Conservation (phyloP, 2,797 vertebrate species). For the Notolabrus celidotus region DNA sequence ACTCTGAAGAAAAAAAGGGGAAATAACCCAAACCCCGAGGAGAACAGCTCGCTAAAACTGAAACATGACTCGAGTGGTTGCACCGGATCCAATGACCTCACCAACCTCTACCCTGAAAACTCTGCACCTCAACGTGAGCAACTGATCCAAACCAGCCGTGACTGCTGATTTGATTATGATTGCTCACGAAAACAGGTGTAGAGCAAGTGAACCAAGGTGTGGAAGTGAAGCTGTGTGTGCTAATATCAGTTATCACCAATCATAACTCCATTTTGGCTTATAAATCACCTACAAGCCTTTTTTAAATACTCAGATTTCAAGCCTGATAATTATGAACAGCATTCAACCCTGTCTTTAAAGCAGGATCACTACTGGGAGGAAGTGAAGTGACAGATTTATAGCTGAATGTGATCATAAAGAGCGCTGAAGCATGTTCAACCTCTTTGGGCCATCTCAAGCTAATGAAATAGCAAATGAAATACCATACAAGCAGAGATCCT, state of each 20-base stretch:
- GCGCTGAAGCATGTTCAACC: slow-evolving; percentile 51
- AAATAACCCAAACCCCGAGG: slow-evolving; percentile 13
- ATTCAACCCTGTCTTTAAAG: slow-evolving; percentile 60
- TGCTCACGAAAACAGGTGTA: slow-evolving; percentile 54
- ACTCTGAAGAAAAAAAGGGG: slow-evolving; percentile 1
- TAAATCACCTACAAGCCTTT: slow-evolving; percentile 46
- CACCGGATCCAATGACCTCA: slow-evolving; percentile 43
- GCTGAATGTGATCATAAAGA: slow-evolving; percentile 56
- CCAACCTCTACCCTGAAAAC: slow-evolving; percentile 18
- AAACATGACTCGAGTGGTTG: slow-evolving; percentile 27
- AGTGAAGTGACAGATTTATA: slow-evolving; percentile 75
- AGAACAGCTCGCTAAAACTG: slow-evolving; percentile 32
- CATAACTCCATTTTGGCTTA: slow-evolving; percentile 42
- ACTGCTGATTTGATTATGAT: slow-evolving; percentile 37
- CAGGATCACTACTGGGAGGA: slow-evolving; percentile 56
- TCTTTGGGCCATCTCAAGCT: slow-evolving; percentile 56
- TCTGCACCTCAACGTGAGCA: slow-evolving; percentile 19
- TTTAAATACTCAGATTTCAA: slow-evolving; percentile 40
- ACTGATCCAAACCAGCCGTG: slow-evolving; percentile 37
- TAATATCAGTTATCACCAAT: slow-evolving; percentile 38
- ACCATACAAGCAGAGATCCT: slow-evolving; percentile 24
- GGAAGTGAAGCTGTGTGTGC: slow-evolving; percentile 21
- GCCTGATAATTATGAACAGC: slow-evolving; percentile 36
- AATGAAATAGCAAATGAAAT: slow-evolving; percentile 47
- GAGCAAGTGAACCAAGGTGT: slow-evolving; percentile 33